These are phyloP conservation scores for Euspilapteryx auroguttella DNA, from an alignment of 2,888 invertebrate genomes.

Conservation along the genomic window DNA sequence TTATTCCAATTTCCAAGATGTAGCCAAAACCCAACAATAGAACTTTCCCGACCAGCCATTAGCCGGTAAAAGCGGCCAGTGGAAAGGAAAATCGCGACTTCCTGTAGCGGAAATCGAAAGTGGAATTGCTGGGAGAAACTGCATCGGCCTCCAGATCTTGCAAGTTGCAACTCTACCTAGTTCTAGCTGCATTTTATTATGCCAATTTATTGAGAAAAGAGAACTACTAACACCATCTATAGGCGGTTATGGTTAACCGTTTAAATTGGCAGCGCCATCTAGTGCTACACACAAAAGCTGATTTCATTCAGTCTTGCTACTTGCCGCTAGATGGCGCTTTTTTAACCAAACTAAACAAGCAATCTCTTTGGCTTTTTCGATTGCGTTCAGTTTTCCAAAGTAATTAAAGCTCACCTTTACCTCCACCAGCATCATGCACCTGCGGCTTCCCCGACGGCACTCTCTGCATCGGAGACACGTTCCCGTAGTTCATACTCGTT, in stretches of 20 bases:
- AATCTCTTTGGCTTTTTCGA: too few relatives aligned
- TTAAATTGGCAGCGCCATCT: conserved; percentile 3
- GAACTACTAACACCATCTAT: too few relatives aligned
- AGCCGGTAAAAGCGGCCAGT: conserved; percentile 37
- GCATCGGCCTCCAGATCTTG: conserved; percentile 12
- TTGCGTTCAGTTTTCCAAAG: too few relatives aligned
- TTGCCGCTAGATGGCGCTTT: conserved; percentile 17
- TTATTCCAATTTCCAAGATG: too few relatives aligned
- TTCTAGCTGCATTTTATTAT: conserved; percentile 23
- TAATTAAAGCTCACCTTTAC: conserved; percentile 58
- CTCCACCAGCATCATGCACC: conserved; percentile 55
- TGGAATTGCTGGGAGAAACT: conserved; percentile 39
- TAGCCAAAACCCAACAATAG: too few relatives aligned
- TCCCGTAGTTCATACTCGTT: conserved; percentile 53
- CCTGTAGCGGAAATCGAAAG: conserved; percentile 57
- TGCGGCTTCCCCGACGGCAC: conserved; percentile 55
- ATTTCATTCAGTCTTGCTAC: conserved; percentile 13
- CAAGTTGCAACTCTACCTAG: conserved; percentile 5
- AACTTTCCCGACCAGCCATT: conserved; percentile 4
- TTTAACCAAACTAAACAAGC: too few relatives aligned
- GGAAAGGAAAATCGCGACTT: conserved; percentile 50
- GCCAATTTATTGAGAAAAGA: conserved; percentile 6
- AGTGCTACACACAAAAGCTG: too few relatives aligned
- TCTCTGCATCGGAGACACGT: conserved; percentile 52
- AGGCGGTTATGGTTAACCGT: neutral